A percentile compares a stretch with the other conserved stretches of the same genome.
phyloP scores from a whole-genome alignment of 2,797 vertebrate genomes.

The Scolopax rusticola region DNA sequence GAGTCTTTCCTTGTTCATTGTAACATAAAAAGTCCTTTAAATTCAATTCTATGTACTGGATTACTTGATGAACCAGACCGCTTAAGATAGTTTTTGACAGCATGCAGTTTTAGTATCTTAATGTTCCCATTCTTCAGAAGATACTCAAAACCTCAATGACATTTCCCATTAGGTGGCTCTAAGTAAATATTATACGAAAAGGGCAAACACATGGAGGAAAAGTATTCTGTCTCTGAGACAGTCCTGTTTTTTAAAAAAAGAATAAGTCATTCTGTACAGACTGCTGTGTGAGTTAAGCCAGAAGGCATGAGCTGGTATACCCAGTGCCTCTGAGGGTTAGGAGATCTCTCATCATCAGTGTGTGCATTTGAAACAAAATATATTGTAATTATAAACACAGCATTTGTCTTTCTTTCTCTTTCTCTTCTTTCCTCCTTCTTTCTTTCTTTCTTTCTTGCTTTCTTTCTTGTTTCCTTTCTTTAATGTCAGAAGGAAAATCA shows the following conservation, averaged over 20 bases:
- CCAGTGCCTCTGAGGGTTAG: background rate
- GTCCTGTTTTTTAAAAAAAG: slow-evolving; percentile 47
- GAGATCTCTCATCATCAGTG: background rate
- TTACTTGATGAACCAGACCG: slow-evolving; percentile 73
- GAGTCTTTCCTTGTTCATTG: slow-evolving; percentile 68
- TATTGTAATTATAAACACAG: background rate
- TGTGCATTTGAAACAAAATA: background rate
- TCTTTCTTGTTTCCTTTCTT: accelerated
- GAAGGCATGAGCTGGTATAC: background rate
- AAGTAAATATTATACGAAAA: slow-evolving; percentile 78
- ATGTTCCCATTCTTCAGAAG: slow-evolving; percentile 70
- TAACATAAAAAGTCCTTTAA: slow-evolving; percentile 66
- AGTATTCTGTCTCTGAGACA: slow-evolving; percentile 41
- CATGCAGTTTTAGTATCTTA: slow-evolving; percentile 71
- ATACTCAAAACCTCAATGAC: slow-evolving; percentile 73
- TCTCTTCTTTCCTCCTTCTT: no score
- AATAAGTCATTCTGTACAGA: background rate
- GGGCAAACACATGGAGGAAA: slow-evolving; percentile 63
- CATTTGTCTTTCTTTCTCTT: background rate
- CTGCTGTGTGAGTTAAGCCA: slow-evolving; percentile 4
- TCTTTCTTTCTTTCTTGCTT: accelerated
- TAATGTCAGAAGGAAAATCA: background rate
- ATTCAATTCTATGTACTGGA: slow-evolving; percentile 74
- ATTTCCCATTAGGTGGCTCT: slow-evolving; percentile 72
- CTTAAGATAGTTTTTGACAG: slow-evolving; percentile 78